Evolutionary conservation across 37 sponge, comb jelly and placozoan species (phyloP).

Genomic region (Bolinopsis microptera): DNA sequence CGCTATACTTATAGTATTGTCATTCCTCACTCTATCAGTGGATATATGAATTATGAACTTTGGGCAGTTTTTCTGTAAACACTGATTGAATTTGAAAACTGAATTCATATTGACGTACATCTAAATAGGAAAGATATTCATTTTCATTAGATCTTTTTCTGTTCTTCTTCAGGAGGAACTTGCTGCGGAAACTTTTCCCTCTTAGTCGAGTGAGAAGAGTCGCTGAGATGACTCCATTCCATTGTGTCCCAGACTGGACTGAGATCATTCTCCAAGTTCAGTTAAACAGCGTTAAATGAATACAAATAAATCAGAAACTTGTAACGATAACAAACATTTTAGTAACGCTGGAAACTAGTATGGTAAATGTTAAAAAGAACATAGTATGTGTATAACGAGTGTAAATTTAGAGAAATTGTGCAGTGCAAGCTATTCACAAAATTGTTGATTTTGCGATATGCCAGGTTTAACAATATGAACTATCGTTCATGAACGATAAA

Average conservation of each 20-base stretch:
- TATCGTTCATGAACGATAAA: too few relatives aligned
- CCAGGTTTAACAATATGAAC: too few relatives aligned
- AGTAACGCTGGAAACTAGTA: too few relatives aligned
- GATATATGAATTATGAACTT: too few relatives aligned
- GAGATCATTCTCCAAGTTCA: not conserved
- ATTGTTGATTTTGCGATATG: not conserved
- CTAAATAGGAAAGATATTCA: not conserved
- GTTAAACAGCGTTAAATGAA: not conserved
- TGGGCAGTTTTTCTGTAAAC: too few relatives aligned
- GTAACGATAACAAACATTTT: too few relatives aligned
- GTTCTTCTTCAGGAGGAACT: not conserved
- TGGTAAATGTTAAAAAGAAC: not conserved
- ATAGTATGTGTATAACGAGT: not conserved
- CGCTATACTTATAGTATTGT: too few relatives aligned
- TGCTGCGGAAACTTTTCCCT: not conserved
- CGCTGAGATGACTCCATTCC: constrained; percentile 26
- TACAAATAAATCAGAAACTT: too few relatives aligned
- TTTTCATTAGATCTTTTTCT: not conserved
- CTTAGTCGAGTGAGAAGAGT: constrained; percentile 15
- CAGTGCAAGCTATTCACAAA: not conserved
- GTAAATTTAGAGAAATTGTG: not conserved
- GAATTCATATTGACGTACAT: too few relatives aligned
- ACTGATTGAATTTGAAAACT: too few relatives aligned
- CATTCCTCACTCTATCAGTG: too few relatives aligned
- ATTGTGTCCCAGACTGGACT: not conserved